Base-by-base conservation (phyloP, 2,888 invertebrate genomes). In the Cryptocephalus primarius region DNA sequence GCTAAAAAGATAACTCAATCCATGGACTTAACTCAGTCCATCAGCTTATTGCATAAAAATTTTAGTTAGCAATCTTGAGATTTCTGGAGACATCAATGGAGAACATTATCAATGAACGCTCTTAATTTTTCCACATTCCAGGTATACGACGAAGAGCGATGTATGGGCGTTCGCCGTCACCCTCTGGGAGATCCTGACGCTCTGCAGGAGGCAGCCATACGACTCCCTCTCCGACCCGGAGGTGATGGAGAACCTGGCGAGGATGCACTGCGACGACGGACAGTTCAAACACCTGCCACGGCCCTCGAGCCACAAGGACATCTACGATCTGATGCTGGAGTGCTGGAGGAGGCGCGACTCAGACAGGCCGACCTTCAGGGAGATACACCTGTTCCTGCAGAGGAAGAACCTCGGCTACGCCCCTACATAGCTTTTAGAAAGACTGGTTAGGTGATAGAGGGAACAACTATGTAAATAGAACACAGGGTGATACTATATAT, bases 101-200 rank as follows among this genome's bases (percentile, higher is more conserved):
- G n/a, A n/a, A n/a, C n/a, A n/a, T n/a, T n/a, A n/a, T n/a, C n/a
- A n/a, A n/a, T n/a, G n/a, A n/a, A n/a, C n/a, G n/a, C n/a, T n/a
- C n/a, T n/a, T n/a, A n/a, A n/a, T n/a, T n/a, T n/a, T n/a, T n/a
- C n/a, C n/a, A n/a, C 22, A 12, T 42, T 46, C 14, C 31, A 57
- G 55, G 45, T 91, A 91, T 69, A 88, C 91, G 45, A 88, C 88
- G 48, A 88, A 88, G 69, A 88, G 85, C 62, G 92, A 93, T 68
- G 88, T 90, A 1, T 93, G 92, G 91, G 81, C 90, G 10, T 92
- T 89, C 68, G 92, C 84, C 0, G 87, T 92, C 13, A 88, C 88
- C 0, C 72, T 92, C 42, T 88, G 90, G 82, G 92, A 93, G 71
- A 82, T 93, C 48, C 75, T 89, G 60, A 83, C 84, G 9, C 74